Base-by-base conservation (phyloP, 1,140 invertebrate species). In the Drosophila tsacasi region DNA sequence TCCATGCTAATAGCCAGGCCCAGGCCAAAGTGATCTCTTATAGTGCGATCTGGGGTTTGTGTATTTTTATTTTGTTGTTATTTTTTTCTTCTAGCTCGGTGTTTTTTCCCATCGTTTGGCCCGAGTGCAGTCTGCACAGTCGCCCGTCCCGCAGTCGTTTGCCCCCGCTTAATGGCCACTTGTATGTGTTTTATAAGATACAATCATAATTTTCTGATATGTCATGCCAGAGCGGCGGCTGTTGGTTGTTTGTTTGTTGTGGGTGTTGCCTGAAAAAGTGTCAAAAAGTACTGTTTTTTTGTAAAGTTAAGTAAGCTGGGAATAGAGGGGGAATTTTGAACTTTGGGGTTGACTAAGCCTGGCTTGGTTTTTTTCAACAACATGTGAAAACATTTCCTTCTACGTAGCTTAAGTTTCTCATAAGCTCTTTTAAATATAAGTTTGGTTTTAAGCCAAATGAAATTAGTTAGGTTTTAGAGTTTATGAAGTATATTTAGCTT, bases 151-250 rank as follows among this genome's bases (percentile, higher is more conserved):
- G n/a, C 74, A 35, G 47, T 67, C 60, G 40, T 60, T 63, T 52
- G 39, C 54, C 57, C 35, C 46, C n/a, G 46, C 60, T 35, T 65
- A 79, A 79, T 77, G 83, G 81, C 73, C 81, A 87, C 73, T 87
- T 80, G 81, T 84, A 69, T 89, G 84, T 89, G 65, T 81, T 84
- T 89, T 62, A 75, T 67, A 76, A 84, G 77, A 81, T 90, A 90
- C 83, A 81, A 90, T 84, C 76, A 89, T 89, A 90, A 81, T 89
- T 78, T 78, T 87, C 73, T 83, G 84, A 84, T 89, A 89, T 81
- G 78, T 89, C 85, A 89, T 81, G 74, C 60, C 65, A 84, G 77
- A 81, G 61, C 40, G 55, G 61, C 54, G 46, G 35, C 64, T 49
- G 35, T 75, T 47, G 10, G 19, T 12, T 66, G 44, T 35, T 58